A percentile compares a stretch with the other conserved stretches of the same genome.
phyloP scores from a whole-genome alignment of 2,113 vertebrate species.

The Sprattus sprattus region DNA sequence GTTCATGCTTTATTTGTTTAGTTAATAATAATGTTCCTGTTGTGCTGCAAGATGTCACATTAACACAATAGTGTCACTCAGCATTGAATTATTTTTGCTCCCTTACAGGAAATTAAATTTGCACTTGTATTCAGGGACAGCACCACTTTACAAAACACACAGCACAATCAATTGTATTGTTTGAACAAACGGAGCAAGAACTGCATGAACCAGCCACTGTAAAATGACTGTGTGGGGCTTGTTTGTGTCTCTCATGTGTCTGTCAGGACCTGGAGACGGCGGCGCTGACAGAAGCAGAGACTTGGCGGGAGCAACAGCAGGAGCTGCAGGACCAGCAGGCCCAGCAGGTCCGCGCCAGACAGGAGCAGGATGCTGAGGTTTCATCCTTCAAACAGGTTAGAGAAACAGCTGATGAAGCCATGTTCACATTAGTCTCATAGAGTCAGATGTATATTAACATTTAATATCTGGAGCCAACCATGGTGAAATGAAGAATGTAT shows the following conservation, averaged over 20 bases:
- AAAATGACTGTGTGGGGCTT: too few relatives aligned
- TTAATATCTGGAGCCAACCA: neutral
- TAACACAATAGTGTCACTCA: too few relatives aligned
- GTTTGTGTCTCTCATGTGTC: neutral
- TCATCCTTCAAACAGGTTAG: slow-evolving; percentile 87
- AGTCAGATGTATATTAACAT: neutral
- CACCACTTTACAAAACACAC: too few relatives aligned
- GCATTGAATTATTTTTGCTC: too few relatives aligned
- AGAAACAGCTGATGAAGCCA: neutral
- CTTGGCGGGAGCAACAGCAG: slow-evolving; percentile 83
- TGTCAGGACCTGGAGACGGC: slow-evolving; percentile 87
- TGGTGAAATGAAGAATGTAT: neutral
- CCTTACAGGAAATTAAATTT: too few relatives aligned
- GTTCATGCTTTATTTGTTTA: too few relatives aligned
- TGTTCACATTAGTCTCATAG: neutral
- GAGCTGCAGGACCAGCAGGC: slow-evolving; percentile 85
- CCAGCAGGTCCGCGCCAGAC: slow-evolving; percentile 76
- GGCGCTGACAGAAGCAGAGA: slow-evolving; percentile 84
- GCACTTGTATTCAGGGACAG: too few relatives aligned
- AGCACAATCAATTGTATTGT: too few relatives aligned
- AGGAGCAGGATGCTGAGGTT: slow-evolving; percentile 86
- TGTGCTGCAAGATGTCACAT: too few relatives aligned
- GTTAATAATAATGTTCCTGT: too few relatives aligned
- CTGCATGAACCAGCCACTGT: too few relatives aligned
- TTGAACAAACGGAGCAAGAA: too few relatives aligned